Conservation (phyloP, 2,113 vertebrate genomes). For the Dasyprocta punctata region DNA sequence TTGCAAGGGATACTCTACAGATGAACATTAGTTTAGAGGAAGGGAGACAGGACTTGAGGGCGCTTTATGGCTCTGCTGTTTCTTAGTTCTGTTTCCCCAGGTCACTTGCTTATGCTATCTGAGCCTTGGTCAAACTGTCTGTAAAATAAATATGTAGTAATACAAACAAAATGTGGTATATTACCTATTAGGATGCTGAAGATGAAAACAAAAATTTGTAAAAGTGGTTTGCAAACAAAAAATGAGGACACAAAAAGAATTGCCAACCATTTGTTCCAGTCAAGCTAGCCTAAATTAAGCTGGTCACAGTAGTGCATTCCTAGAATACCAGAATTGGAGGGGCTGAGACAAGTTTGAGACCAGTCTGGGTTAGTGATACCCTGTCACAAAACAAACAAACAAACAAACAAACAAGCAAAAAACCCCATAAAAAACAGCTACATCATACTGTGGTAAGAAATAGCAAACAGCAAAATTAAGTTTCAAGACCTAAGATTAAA, state of each 20-base stretch:
- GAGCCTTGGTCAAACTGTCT: neutral
- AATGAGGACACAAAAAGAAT: neutral
- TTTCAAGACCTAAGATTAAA: neutral
- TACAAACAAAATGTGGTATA: neutral
- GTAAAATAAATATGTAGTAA: neutral
- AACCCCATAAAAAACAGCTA: neutral
- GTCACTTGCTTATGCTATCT: neutral
- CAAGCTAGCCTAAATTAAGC: neutral
- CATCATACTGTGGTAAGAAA: neutral
- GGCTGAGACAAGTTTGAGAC: neutral
- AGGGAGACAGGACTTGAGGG: neutral
- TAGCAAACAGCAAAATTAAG: neutral
- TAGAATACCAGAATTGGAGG: neutral
- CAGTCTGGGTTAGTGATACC: neutral
- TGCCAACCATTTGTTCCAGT: neutral
- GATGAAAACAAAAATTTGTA: neutral
- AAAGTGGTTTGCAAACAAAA: neutral
- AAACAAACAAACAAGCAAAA: neutral
- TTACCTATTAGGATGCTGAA: neutral
- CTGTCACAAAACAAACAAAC: neutral
- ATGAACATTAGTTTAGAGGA: neutral
- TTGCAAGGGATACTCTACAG: neutral
- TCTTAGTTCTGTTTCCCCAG: neutral
- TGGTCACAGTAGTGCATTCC: fast-evolving
- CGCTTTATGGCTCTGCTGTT: neutral